phyloP scores from a whole-genome alignment of 2,888 invertebrate species.

The Gortyna flavago region DNA sequence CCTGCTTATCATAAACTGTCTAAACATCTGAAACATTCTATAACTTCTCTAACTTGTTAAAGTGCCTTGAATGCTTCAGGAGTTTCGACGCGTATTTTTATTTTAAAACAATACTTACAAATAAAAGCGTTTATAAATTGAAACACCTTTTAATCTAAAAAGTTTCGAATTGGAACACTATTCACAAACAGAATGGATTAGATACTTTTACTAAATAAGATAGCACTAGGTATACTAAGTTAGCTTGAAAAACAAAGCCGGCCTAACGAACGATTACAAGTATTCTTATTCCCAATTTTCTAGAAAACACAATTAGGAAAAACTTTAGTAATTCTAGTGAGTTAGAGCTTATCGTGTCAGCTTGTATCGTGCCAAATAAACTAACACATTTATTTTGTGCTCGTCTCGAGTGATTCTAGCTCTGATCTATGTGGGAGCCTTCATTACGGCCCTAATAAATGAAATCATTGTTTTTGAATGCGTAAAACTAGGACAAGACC shows the following conservation, averaged over 20 bases:
- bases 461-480: not conserved
- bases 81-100: not conserved
- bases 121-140: not conserved
- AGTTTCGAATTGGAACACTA: not conserved
- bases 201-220: conserved; percentile 14
- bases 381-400: not conserved
- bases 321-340: conserved; percentile 35
- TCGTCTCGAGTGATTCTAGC: not conserved
- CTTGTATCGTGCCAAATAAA: too few species aligned
- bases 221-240: conserved; percentile 12
- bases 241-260: conserved; percentile 8
- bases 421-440: not conserved
- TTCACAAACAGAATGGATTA: conserved; percentile 19
- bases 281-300: conserved; percentile 35
- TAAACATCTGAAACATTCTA: too few species aligned
- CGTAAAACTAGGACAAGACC: not conserved
- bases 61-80: too few species aligned
- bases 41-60: too few species aligned
- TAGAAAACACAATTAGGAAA: conserved; percentile 40
- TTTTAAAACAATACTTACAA: not conserved
- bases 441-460: not conserved
- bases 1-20: not conserved
- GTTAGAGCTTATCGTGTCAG: conserved; percentile 23
- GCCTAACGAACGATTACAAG: conserved; percentile 26
- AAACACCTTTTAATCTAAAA: not conserved